A percentile compares a stretch with the other conserved stretches of the same genome.
These are phyloP conservation scores for Silurus asotus DNA, from an alignment of 2,113 vertebrate species.

Conservation along the genomic window DNA sequence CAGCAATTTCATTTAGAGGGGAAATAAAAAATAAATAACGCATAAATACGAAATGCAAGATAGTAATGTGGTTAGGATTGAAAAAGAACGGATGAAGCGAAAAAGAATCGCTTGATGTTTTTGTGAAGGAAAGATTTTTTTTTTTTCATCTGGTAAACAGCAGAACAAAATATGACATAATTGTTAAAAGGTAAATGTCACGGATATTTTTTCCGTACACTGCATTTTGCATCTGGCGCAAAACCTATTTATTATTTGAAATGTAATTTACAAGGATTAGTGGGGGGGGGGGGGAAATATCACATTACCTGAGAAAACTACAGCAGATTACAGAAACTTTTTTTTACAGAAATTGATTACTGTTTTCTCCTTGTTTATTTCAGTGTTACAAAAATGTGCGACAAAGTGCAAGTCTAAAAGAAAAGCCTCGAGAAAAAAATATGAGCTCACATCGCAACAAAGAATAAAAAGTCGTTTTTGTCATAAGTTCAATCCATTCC, in stretches of 20 bases:
- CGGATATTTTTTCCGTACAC: neutral
- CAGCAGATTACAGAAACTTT: neutral
- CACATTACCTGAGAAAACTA: neutral
- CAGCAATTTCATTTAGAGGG: slow-evolving; percentile 54
- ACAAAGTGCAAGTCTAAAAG: neutral
- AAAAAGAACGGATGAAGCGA: slow-evolving; percentile 55
- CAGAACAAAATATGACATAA: neutral
- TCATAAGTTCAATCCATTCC: neutral
- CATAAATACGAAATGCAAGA: slow-evolving; percentile 40
- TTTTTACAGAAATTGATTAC: neutral
- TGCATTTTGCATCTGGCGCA: neutral
- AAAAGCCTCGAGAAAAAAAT: slow-evolving; percentile 2
- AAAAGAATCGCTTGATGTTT: slow-evolving; percentile 47
- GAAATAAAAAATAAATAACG: slow-evolving; percentile 53
- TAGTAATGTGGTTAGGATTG: slow-evolving; percentile 57
- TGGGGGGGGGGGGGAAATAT: neutral
- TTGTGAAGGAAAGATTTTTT: slow-evolving; percentile 38
- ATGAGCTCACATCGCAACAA: neutral
- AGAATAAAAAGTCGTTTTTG: neutral
- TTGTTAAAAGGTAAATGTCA: neutral
- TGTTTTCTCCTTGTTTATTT: neutral
- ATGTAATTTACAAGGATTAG: neutral
- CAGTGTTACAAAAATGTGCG: neutral
- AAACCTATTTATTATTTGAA: neutral
- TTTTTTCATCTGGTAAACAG: slow-evolving; percentile 37